These are phyloP conservation scores for Lypha dubia DNA, from an alignment of 2,888 invertebrate genomes.

Conservation along the genomic window DNA sequence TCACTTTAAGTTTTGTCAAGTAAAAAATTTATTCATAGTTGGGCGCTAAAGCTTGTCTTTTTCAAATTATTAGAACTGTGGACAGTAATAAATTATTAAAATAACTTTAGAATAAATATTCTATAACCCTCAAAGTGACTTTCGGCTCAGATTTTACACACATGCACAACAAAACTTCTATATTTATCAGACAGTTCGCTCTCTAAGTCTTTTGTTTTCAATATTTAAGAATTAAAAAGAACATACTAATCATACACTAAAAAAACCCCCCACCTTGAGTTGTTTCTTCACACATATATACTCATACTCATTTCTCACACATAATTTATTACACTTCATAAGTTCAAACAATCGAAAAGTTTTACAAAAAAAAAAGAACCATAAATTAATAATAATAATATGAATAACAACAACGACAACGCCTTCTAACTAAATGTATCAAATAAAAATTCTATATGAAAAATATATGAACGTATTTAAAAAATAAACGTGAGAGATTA, in stretches of 20 bases:
- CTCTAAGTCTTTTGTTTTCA: slow-evolving; percentile 40
- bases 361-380: background rate
- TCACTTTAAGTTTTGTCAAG: background rate
- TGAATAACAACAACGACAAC: slow-evolving; percentile 37
- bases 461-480: background rate
- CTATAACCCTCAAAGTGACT: slow-evolving; percentile 16
- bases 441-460: slow-evolving; percentile 8
- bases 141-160: background rate
- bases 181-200: slow-evolving; percentile 31
- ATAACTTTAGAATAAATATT: background rate
- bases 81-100: background rate
- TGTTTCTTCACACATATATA: too few species aligned
- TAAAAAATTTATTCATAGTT: background rate
- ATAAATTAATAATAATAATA: background rate
- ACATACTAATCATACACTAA: slow-evolving; percentile 1
- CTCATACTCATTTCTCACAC: too few species aligned
- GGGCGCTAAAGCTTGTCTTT: background rate
- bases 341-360: slow-evolving; percentile 40
- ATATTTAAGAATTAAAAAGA: slow-evolving; percentile 28
- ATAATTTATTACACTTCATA: slow-evolving; percentile 39
- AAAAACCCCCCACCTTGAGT: slow-evolving; percentile 26
- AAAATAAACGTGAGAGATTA: slow-evolving; percentile 43
- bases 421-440: slow-evolving; percentile 38
- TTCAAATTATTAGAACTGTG: background rate
- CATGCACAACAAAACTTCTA: background rate